These are phyloP conservation scores for Terrapene triunguis DNA, from an alignment of 2,113 vertebrate species.

Conservation along the genomic window DNA sequence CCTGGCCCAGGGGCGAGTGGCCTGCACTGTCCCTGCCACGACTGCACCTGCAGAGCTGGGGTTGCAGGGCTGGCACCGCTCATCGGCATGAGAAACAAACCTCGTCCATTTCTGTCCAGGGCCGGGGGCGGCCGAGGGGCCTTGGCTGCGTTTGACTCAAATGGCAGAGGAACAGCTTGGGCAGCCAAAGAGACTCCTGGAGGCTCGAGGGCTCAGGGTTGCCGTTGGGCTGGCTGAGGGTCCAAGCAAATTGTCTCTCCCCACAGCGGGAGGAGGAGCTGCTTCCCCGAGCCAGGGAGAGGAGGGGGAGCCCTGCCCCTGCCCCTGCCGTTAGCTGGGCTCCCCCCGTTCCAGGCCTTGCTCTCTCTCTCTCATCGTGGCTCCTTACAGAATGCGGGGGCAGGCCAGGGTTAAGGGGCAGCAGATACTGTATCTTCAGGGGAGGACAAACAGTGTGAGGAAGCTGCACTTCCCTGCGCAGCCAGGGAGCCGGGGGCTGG, in stretches of 20 bases:
- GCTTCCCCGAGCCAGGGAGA: background rate
- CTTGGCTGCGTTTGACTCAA: background rate
- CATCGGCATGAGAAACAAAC: no score
- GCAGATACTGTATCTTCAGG: background rate
- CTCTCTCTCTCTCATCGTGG: rapidly evolving
- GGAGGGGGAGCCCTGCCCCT: background rate
- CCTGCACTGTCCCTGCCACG: no score
- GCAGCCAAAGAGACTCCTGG: rapidly evolving
- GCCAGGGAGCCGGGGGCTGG: no score
- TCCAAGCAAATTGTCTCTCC: background rate
- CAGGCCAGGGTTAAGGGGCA: background rate
- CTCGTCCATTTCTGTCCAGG: no score
- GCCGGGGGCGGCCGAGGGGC: no score
- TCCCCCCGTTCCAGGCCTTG: rapidly evolving
- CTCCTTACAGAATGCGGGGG: background rate
- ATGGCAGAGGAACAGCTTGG: background rate
- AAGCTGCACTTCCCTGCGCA: no score
- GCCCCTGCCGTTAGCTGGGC: background rate
- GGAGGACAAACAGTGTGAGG: no score
- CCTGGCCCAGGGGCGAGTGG: no score
- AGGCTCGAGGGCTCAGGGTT: background rate
- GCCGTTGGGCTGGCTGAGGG: background rate
- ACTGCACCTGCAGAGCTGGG: no score
- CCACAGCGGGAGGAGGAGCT: background rate
- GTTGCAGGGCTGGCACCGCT: no score